Evolutionary conservation across 2,888 invertebrate species (phyloP), one percentile per base, ranked within the genome.

Genomic region (Tricholauxania praeusta): DNA sequence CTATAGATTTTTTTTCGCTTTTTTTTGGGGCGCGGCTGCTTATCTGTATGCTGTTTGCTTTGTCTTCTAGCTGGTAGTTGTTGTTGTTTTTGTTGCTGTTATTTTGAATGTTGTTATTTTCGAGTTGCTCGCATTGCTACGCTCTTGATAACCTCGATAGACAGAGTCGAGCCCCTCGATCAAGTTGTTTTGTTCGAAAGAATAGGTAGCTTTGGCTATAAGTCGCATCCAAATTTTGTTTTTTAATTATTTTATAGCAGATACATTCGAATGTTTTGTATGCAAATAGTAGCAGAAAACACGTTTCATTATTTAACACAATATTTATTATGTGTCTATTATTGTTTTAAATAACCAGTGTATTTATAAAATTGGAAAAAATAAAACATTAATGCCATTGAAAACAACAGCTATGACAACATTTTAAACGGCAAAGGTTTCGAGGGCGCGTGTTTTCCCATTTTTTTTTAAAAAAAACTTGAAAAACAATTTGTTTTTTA

Each of bases 21-120:
- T 19, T 57, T 57, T 59, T 68, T 22, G 59, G 62, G 69, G 69
- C 62, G 69, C 69, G 69, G 62, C 48, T 32, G 69, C 14, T 49
- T n/a, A 64, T 47, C 68, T 8, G n/a, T 22, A 17, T 19, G 4
- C 19, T 19, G 48, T 39, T 32, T 39, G 28, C 10, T 39, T 62
- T n/a, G 60, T 62, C 17, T 62, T 62, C 5, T 47, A 14, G 59
- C 2, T 22, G 14, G 39, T 4, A 15, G 60, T 12, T 62, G 32
- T 32, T 60, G 60, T 22, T 57, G 57, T 19, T 57, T 4, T 57
- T 57, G 22, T 57, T 14, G 57, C 1, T 39, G 14, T 39, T 47
- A 62, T 62, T 39, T 39, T 10, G 2, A 39, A 39, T 39, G 39
- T 39, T 62, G 60, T 39, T 32, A 39, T 62, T 62, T 17, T 39